These are phyloP conservation scores for Esperia sulphurella DNA, from an alignment of 2,888 invertebrate species.

Conservation along the genomic window DNA sequence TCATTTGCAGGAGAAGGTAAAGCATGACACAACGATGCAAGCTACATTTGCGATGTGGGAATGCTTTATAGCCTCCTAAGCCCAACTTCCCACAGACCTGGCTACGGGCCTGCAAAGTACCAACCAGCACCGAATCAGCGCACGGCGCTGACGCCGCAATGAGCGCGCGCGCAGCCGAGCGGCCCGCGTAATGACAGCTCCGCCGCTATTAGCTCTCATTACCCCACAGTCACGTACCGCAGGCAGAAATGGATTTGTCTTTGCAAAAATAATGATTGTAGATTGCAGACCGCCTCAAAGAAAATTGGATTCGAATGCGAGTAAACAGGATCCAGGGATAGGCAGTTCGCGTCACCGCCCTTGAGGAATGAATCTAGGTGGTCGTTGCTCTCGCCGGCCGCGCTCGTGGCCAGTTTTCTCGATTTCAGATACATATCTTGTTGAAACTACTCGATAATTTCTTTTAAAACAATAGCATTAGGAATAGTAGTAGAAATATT, in stretches of 20 bases:
- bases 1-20: no score
- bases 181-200: constrained; percentile 63
- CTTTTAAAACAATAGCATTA: not conserved
- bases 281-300: constrained; percentile 73
- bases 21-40: no score
- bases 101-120: no score
- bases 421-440: not conserved
- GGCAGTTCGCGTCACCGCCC: constrained; percentile 35
- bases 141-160: constrained; percentile 31
- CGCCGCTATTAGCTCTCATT: constrained; percentile 71
- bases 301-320: constrained; percentile 71
- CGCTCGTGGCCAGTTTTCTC: not conserved
- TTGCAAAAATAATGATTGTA: constrained; percentile 76
- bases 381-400: constrained; percentile 18
- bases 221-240: constrained; percentile 73
- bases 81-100: no score
- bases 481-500: no score
- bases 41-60: no score
- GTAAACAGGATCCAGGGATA: constrained; percentile 59
- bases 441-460: no score
- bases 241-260: constrained; percentile 77
- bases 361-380: constrained; percentile 29
- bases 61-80: no score
- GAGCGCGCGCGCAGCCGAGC: constrained; percentile 31
- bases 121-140: constrained; percentile 16